Evolutionary conservation across 2,888 invertebrate genomes (phyloP).

Genomic region (Apodemia hepburni): DNA sequence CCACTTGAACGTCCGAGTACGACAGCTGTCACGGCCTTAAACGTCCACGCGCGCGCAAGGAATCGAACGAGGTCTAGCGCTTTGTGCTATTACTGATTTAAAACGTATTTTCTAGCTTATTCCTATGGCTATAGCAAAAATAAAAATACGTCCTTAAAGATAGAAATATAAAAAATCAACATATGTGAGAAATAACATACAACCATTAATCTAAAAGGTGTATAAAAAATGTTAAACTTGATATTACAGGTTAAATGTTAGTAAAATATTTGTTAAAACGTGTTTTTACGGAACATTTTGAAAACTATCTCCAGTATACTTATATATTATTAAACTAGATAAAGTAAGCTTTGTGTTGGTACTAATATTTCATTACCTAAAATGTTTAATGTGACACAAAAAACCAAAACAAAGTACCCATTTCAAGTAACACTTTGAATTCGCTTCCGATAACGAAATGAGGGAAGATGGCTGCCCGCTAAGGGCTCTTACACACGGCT

Average conservation of each 20-base stretch:
- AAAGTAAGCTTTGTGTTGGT: background rate
- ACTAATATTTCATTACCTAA: background rate
- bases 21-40: no score
- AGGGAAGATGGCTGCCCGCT: no score
- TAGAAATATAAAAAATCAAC: conserved; percentile 3
- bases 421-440: background rate
- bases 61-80: background rate
- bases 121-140: background rate
- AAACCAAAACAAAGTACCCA: background rate
- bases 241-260: background rate
- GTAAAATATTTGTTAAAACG: background rate
- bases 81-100: background rate
- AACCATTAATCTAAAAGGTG: background rate
- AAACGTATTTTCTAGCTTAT: conserved; percentile 14
- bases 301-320: background rate
- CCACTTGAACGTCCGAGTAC: background rate
- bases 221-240: background rate
- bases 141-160: conserved; percentile 12
- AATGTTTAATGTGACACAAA: background rate
- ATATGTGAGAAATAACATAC: background rate
- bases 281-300: background rate
- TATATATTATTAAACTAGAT: background rate
- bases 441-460: background rate
- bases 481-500: no score
- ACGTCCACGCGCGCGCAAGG: background rate